Conservation (phyloP, 2,797 vertebrate genomes). For the Syngnathus rostellatus region DNA sequence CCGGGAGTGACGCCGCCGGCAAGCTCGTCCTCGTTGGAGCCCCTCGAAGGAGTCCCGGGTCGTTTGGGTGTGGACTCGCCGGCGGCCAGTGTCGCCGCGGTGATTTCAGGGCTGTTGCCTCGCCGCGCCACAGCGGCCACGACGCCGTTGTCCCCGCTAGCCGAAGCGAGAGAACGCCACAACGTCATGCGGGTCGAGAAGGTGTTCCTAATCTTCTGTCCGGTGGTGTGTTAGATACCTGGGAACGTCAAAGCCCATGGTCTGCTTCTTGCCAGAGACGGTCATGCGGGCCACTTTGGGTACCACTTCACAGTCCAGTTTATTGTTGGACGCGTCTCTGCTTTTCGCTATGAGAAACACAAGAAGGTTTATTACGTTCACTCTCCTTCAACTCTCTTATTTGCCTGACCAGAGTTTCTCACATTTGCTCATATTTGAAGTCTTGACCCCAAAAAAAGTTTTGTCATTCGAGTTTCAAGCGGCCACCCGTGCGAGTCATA, state of each 20-base stretch:
- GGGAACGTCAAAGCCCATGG: constrained; percentile 94
- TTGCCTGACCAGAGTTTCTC: background rate
- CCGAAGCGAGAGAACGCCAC: constrained; percentile 24
- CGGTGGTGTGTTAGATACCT: constrained; percentile 67
- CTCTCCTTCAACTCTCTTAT: background rate
- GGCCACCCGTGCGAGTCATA: constrained; percentile 64
- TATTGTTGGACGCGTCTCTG: constrained; percentile 66
- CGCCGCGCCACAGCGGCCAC: constrained; percentile 47
- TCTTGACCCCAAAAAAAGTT: constrained; percentile 32
- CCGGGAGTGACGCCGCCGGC: constrained; percentile 51
- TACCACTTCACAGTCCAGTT: constrained; percentile 82
- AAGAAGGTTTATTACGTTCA: constrained; percentile 12
- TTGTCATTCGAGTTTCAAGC: constrained; percentile 57
- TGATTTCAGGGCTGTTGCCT: constrained; percentile 65
- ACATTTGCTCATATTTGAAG: constrained; percentile 11
- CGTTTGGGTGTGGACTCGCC: constrained; percentile 60
- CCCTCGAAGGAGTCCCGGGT: constrained; percentile 57
- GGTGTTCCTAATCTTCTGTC: background rate
- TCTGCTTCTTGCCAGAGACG: constrained; percentile 94
- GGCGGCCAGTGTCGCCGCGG: constrained; percentile 19
- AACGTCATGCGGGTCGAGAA: too few species aligned
- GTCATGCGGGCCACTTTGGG: constrained; percentile 97
- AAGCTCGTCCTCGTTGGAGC: constrained; percentile 66
- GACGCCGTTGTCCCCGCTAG: constrained; percentile 75
- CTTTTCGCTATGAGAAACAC: constrained; percentile 72